These are phyloP conservation scores for Labia minor DNA, from an alignment of 2,888 invertebrate species.

Conservation along the genomic window DNA sequence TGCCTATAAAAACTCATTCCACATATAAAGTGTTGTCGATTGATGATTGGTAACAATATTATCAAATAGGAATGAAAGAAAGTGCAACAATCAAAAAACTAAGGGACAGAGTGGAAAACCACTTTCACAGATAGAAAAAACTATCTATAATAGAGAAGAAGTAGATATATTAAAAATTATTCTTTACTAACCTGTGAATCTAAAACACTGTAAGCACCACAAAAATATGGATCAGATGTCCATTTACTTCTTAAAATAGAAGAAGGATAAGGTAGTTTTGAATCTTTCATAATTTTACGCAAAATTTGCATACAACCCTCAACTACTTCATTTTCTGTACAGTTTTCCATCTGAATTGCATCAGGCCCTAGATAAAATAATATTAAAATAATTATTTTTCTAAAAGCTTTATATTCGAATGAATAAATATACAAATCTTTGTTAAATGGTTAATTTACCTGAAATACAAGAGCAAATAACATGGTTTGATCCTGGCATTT, in stretches of 20 bases:
- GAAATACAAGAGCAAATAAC: conserved; percentile 62
- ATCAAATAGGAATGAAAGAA: too few relatives aligned
- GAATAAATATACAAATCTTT: too few relatives aligned
- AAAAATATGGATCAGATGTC: conserved; percentile 61
- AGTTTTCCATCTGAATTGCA: conserved; percentile 56
- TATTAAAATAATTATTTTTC: too few relatives aligned
- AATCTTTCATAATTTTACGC: conserved; percentile 58
- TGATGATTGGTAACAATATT: too few relatives aligned
- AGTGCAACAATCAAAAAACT: too few relatives aligned
- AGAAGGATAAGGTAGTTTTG: conserved; percentile 57
- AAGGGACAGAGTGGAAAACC: too few relatives aligned
- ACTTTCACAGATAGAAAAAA: background rate
- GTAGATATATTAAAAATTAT: too few relatives aligned
- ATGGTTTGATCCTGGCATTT: conserved; percentile 59
- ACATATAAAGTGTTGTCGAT: too few relatives aligned
- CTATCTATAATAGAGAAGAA: too few relatives aligned
- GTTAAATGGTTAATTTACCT: conserved; percentile 45
- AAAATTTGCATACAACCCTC: conserved; percentile 53
- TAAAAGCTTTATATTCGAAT: too few relatives aligned
- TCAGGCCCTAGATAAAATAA: conserved; percentile 49
- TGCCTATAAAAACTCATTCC: too few relatives aligned
- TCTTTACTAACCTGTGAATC: conserved; percentile 38
- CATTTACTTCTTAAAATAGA: conserved; percentile 60
- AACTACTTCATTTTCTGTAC: conserved; percentile 56
- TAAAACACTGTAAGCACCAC: conserved; percentile 64